Percentiles rank a stretch among this genome's conserved stretches.
Evolutionary conservation across 2,888 invertebrate species (phyloP).

Genomic region (Horisme vitalbata): DNA sequence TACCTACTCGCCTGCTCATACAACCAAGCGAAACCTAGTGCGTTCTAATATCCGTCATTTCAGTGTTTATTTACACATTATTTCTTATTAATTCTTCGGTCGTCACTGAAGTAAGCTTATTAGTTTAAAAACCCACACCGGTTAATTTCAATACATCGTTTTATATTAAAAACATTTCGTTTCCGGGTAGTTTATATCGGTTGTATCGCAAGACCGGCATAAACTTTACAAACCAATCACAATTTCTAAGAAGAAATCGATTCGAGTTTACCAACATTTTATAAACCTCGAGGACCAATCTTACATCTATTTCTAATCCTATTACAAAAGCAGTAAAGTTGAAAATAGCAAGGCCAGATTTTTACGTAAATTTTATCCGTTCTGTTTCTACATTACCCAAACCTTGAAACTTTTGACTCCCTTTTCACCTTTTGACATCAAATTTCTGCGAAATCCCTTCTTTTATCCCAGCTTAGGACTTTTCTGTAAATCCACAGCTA

Average conservation of each 20-base stretch:
- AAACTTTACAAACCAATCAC: conserved; percentile 30
- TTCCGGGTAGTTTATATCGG: too few species aligned
- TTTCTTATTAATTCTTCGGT: too few species aligned
- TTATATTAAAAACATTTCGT: too few species aligned
- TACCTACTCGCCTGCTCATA: too few species aligned
- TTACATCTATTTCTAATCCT: conserved; percentile 18
- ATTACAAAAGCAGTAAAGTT: conserved; percentile 20
- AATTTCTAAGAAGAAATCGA: conserved; percentile 25
- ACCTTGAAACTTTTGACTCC: conserved; percentile 31
- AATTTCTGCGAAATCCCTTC: conserved; percentile 35
- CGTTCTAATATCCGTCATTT: too few species aligned
- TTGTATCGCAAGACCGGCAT: conserved; percentile 16
- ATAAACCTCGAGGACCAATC: conserved; percentile 10
- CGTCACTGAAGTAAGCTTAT: too few species aligned
- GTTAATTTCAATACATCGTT: too few species aligned
- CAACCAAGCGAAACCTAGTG: too few species aligned
- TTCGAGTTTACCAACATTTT: conserved; percentile 22
- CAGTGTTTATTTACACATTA: too few species aligned
- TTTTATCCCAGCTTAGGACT: conserved; percentile 33
- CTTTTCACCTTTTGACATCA: conserved; percentile 33
- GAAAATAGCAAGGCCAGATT: conserved; percentile 14
- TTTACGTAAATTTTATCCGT: conserved; percentile 26
- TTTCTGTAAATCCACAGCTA: conserved; percentile 27
- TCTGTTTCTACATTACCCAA: conserved; percentile 18
- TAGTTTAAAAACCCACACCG: too few species aligned